Evolutionary conservation across 2,797 vertebrate genomes (phyloP).

Genomic region (Champsocephalus gunnari): DNA sequence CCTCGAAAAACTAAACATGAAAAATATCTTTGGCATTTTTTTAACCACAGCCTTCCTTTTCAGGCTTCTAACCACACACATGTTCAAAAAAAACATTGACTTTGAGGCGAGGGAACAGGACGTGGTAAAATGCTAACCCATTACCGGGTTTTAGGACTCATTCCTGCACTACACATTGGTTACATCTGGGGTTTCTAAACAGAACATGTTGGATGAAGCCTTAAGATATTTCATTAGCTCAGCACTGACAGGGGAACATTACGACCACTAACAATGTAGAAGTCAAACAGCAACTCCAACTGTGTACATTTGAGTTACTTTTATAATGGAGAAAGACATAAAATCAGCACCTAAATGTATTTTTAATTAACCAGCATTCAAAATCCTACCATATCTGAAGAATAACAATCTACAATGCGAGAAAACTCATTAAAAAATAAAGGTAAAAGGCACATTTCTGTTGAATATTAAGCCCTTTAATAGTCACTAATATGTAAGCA

Average conservation of each 20-base stretch:
- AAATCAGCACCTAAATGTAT: background rate
- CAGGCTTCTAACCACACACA: too few relatives aligned
- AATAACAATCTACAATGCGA: slow-evolving; percentile 18
- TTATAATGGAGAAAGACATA: slow-evolving; percentile 7
- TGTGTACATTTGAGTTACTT: slow-evolving; percentile 41
- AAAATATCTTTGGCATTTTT: too few relatives aligned
- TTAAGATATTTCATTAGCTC: slow-evolving; percentile 53
- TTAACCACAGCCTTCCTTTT: too few relatives aligned
- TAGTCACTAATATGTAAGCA: slow-evolving; percentile 43
- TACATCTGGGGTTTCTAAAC: too few relatives aligned
- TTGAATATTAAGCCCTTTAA: background rate
- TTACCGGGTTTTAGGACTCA: too few relatives aligned
- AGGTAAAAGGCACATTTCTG: background rate
- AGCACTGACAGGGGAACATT: slow-evolving; percentile 19
- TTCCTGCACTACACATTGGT: too few relatives aligned
- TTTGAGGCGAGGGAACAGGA: too few relatives aligned
- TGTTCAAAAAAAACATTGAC: too few relatives aligned
- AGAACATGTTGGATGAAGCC: slow-evolving; percentile 10
- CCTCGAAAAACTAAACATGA: too few relatives aligned
- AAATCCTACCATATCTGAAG: background rate
- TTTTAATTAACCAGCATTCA: slow-evolving; percentile 32
- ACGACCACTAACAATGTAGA: slow-evolving; percentile 16
- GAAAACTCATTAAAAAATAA: background rate
- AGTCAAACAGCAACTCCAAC: slow-evolving; percentile 12
- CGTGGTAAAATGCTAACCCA: too few relatives aligned